phyloP scores from a whole-genome alignment of 1,140 invertebrate species.

The Phortica variegata region DNA sequence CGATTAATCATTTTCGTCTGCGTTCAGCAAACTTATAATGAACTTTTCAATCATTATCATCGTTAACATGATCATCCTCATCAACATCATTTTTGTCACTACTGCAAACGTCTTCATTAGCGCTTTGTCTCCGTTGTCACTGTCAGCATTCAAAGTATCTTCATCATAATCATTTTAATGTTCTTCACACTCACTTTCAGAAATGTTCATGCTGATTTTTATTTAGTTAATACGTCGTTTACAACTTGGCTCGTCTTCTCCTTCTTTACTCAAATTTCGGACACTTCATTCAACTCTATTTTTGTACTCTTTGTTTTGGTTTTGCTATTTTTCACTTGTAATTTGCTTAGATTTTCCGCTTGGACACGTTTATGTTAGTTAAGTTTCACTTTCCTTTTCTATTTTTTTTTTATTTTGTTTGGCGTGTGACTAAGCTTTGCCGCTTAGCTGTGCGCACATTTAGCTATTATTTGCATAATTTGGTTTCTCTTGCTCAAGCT shows the following conservation, averaged over 20 bases:
- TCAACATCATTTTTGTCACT: slow-evolving; percentile 7
- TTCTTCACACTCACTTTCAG: background rate
- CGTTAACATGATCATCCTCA: slow-evolving; percentile 20
- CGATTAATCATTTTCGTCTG: slow-evolving; percentile 37
- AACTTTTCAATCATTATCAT: slow-evolving; percentile 30
- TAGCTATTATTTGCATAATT: background rate
- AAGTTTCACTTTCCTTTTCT: slow-evolving; percentile 14
- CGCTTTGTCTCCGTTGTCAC: slow-evolving; percentile 5
- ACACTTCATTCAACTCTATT: slow-evolving; percentile 44
- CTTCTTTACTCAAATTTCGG: slow-evolving; percentile 14
- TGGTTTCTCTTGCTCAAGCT: too few relatives aligned
- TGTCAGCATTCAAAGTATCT: background rate
- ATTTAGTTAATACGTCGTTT: background rate
- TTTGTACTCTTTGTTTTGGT: too few relatives aligned
- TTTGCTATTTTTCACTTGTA: background rate
- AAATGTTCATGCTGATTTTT: background rate
- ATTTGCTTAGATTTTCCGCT: slow-evolving; percentile 30
- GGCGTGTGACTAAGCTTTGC: background rate
- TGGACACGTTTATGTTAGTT: slow-evolving; percentile 19
- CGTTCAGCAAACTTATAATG: slow-evolving; percentile 26
- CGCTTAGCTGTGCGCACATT: background rate
- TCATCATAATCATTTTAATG: slow-evolving; percentile 4
- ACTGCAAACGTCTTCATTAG: slow-evolving; percentile 14
- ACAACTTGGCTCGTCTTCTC: too few relatives aligned
- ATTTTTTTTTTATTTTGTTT: slow-evolving; percentile 14